Base-by-base conservation (phyloP, 35 echinoderm and acorn worm species). In the Acanthaster planci region DNA sequence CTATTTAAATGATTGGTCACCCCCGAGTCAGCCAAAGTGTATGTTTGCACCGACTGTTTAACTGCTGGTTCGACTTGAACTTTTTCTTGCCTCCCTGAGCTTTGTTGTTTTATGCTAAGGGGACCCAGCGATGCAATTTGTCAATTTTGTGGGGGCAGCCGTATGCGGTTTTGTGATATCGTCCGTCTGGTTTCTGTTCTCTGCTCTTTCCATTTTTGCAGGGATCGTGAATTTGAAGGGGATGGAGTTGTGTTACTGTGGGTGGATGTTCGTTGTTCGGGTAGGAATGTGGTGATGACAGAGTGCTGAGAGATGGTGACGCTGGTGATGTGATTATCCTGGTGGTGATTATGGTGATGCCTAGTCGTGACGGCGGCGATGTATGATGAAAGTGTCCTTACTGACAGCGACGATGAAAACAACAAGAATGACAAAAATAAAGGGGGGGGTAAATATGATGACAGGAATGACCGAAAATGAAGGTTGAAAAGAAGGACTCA, bases 1-100 rank as follows among this genome's bases (percentile, higher is more conserved):
- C 64, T 36, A 31, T 72, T 72, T 72, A 72, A 72, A 72, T 72
- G 64, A 72, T 72, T 72, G 64, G 64, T 72, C 64, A 6, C 2
- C 64, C 0, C 1, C 64, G 4, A 12, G 42, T 47, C 12, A 12
- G 42, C 42, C 42, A 47, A 6, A 47, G 42, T 47, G 42, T 12
- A 47, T 47, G 42, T 47, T 47, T 47, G 4, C 42, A 47, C 12
- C 42, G 12, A 47, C 12, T 47, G 42, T 47, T 47, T 47, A 47
- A 47, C 42, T 47, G 42, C 42, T 47, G 42, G 42, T 47, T 47
- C 42, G 12, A 47, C 4, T 4, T 47, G 42, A 47, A 47, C 42
- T 47, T 47, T 47, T 47, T 12, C 42, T 12, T n/a, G n/a, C 42
- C 42, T 47, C 42, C 4, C 12, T 12, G 12, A 12, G 42, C 42